Conservation (phyloP, 30 jellyfish, hydroid and myxozoan genomes). For the Morbakka virulenta region DNA sequence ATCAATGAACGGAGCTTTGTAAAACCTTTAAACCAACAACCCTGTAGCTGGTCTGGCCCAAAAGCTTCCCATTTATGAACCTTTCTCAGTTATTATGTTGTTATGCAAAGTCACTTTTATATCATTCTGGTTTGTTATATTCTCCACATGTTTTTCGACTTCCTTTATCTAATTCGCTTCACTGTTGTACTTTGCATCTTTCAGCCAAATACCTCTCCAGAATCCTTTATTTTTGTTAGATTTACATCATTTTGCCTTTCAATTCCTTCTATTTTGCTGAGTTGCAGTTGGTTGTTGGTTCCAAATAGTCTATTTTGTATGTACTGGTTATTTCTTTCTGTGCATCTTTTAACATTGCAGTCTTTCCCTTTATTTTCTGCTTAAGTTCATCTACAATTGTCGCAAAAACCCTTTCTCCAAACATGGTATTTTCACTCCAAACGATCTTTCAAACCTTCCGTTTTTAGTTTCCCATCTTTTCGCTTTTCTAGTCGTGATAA, state of each 20-base stretch:
- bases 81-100: no score
- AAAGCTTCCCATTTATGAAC: no score
- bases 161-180: no score
- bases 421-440: conserved; percentile 10
- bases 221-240: conserved; percentile 8
- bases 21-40: no score
- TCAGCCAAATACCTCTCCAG: conserved; percentile 21
- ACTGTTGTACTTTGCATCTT: conserved; percentile 1
- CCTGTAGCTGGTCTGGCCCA: no score
- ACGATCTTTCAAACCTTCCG: not conserved
- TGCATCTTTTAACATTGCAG: conserved; percentile 15
- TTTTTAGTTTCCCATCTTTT: not conserved
- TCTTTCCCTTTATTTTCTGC: conserved; percentile 25
- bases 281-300: conserved; percentile 11
- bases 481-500: not conserved
- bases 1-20: no score
- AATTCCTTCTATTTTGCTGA: not conserved
- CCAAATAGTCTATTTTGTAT: conserved; percentile 15
- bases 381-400: conserved; percentile 11
- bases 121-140: no score
- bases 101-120: no score
- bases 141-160: no score
- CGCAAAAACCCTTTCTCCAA: conserved; percentile 4
- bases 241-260: conserved; percentile 9
- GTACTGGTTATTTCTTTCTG: no score